phyloP scores from a whole-genome alignment of 1,140 invertebrate genomes.

The Wasmannia auropunctata region DNA sequence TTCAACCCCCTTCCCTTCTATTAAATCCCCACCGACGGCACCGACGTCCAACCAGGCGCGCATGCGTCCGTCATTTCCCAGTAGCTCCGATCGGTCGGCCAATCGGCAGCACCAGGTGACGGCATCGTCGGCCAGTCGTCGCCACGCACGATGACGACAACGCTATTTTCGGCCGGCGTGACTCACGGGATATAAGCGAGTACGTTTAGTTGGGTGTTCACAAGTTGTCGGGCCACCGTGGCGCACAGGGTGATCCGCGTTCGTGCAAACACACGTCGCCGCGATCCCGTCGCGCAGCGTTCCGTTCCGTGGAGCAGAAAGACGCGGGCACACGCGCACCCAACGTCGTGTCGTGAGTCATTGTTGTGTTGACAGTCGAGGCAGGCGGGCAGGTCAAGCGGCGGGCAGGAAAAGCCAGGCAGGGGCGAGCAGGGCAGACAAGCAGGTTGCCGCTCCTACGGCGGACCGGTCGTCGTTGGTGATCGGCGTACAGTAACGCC shows the following conservation, averaged over 20 bases:
- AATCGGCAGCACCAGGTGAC: constrained; percentile 74
- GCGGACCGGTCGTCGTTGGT: background rate
- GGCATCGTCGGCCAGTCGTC: constrained; percentile 80
- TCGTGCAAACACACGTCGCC: constrained; percentile 10
- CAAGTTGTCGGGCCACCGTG: constrained; percentile 79
- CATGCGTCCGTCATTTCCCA: constrained; percentile 71
- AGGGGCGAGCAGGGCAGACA: background rate
- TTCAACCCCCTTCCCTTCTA: constrained; percentile 66
- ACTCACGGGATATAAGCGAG: constrained; percentile 85
- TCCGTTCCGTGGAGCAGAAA: constrained; percentile 82
- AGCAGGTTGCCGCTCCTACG: constrained; percentile 25
- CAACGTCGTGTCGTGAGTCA: constrained; percentile 64
- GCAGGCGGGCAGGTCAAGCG: background rate
- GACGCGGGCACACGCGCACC: constrained; percentile 73
- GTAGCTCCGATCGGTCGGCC: constrained; percentile 69
- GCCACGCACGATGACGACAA: constrained; percentile 78
- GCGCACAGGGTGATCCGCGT: constrained; percentile 61
- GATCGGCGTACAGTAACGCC: background rate
- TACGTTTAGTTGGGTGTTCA: constrained; percentile 81
- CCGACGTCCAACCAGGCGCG: constrained; percentile 9
- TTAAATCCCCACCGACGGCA: background rate
- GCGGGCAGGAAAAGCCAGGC: background rate
- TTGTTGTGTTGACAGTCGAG: constrained; percentile 71
- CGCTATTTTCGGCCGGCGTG: constrained; percentile 83
- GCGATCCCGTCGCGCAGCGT: constrained; percentile 19